phyloP scores from a whole-genome alignment of 2,888 invertebrate species.

The Acleris laterana region DNA sequence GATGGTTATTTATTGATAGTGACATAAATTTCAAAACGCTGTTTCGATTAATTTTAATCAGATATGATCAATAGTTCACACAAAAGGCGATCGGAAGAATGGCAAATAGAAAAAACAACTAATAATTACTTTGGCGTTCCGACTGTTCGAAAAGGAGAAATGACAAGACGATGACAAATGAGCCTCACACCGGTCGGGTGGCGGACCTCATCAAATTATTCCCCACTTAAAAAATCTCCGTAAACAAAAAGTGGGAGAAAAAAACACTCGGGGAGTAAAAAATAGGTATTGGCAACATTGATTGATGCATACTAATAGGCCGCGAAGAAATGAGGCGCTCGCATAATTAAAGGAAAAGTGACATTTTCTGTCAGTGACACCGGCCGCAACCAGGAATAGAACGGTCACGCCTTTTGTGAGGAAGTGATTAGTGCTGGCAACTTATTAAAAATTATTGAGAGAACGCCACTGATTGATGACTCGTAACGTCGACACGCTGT shows the following conservation, averaged over 20 bases:
- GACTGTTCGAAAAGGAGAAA: constrained; percentile 82
- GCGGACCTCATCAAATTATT: constrained; percentile 84
- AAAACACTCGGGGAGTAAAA: constrained; percentile 77
- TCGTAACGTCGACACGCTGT: constrained; percentile 54
- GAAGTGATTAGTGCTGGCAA: constrained; percentile 81
- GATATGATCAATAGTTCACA: constrained; percentile 51
- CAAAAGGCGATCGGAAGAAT: constrained; percentile 49
- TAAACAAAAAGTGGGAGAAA: constrained; percentile 80
- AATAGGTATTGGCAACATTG: constrained; percentile 85
- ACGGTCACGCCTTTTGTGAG: constrained; percentile 78
- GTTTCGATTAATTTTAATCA: constrained; percentile 19
- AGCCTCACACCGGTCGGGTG: constrained; percentile 81
- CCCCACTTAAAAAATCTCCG: constrained; percentile 83
- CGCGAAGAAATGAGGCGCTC: constrained; percentile 82
- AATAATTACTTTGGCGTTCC: constrained; percentile 83
- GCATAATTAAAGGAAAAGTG: constrained; percentile 82
- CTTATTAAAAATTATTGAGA: constrained; percentile 84
- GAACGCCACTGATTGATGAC: constrained; percentile 79
- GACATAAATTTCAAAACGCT: neutral
- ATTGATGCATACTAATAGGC: constrained; percentile 85
- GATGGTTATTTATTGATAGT: neutral
- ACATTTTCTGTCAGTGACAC: constrained; percentile 81
- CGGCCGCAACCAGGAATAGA: constrained; percentile 73
- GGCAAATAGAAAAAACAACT: constrained; percentile 68
- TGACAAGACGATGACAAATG: constrained; percentile 85